Conservation (phyloP, 35 echinoderm and acorn worm species). For the Chiridota heheva region DNA sequence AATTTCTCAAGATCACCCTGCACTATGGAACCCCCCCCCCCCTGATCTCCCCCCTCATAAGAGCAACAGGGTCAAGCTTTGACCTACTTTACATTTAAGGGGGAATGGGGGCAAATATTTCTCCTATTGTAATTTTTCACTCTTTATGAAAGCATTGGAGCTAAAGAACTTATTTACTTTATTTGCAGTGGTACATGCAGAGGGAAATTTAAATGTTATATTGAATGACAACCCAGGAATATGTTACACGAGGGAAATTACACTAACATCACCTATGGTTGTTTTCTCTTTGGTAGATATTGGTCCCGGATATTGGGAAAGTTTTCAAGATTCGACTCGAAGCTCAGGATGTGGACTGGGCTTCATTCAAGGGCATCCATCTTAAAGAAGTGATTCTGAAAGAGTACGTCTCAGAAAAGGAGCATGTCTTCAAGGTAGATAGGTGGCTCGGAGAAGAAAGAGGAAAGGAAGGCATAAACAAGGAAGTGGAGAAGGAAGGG, state of each 20-base stretch:
- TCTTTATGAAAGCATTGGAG: neutral
- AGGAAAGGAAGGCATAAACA: neutral
- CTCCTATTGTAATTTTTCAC: neutral
- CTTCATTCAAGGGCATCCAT: neutral
- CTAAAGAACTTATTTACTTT: neutral
- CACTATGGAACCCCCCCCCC: too few species aligned
- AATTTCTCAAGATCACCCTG: too few species aligned
- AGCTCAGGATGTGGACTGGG: conserved; percentile 16
- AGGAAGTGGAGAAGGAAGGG: neutral
- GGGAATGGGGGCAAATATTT: too few species aligned
- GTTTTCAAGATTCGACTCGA: conserved; percentile 35
- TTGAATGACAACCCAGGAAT: neutral
- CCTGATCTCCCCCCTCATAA: too few species aligned
- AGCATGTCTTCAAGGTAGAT: conserved; percentile 20
- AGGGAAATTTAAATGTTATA: neutral
- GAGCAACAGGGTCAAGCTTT: too few species aligned
- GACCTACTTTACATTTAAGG: too few species aligned
- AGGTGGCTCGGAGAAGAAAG: neutral
- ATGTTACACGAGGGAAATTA: too few species aligned
- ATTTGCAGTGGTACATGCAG: neutral
- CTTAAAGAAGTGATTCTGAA: conserved; percentile 23
- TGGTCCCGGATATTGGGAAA: conserved; percentile 4
- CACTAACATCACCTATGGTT: too few species aligned
- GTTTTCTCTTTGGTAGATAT: neutral
- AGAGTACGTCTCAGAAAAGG: neutral